Conservation (phyloP, 2,888 invertebrate species). For the Eupithecia vulgata region DNA sequence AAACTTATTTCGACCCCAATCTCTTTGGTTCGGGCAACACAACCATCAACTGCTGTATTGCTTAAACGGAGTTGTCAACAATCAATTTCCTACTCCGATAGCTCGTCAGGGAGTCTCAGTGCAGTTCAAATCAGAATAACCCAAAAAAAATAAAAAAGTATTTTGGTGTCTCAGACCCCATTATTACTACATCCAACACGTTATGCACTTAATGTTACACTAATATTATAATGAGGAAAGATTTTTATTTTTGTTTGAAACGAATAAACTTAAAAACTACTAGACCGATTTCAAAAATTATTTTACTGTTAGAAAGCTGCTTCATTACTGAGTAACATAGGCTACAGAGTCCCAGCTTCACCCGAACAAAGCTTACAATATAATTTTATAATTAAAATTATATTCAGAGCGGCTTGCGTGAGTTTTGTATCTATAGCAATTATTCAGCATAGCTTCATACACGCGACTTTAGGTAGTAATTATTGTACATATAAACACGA, state of each 20-base stretch:
- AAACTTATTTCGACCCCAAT: not conserved
- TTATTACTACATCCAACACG: not conserved
- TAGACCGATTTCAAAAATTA: too few relatives aligned
- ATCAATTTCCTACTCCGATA: not conserved
- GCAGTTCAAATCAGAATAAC: not conserved
- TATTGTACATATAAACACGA: conserved; percentile 8
- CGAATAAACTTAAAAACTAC: too few relatives aligned
- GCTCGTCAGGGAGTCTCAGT: not conserved
- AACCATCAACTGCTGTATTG: not conserved
- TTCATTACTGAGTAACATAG: too few relatives aligned
- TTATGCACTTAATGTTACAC: not conserved
- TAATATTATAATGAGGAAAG: too few relatives aligned
- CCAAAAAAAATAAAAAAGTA: not conserved
- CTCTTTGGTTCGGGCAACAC: not conserved
- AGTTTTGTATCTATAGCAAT: conserved; percentile 11
- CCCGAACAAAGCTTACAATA: too few relatives aligned
- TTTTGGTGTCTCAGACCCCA: not conserved
- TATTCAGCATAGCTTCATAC: conserved; percentile 10
- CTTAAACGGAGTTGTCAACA: not conserved
- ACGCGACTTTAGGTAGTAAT: conserved; percentile 3
- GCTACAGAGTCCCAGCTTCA: too few relatives aligned
- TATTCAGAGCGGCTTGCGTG: not conserved
- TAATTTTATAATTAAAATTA: not conserved
- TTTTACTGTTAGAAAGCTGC: too few relatives aligned
- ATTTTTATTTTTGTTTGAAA: too few relatives aligned